phyloP scores from a whole-genome alignment of 1,140 invertebrate genomes.

The Sitodiplosis mosellana region DNA sequence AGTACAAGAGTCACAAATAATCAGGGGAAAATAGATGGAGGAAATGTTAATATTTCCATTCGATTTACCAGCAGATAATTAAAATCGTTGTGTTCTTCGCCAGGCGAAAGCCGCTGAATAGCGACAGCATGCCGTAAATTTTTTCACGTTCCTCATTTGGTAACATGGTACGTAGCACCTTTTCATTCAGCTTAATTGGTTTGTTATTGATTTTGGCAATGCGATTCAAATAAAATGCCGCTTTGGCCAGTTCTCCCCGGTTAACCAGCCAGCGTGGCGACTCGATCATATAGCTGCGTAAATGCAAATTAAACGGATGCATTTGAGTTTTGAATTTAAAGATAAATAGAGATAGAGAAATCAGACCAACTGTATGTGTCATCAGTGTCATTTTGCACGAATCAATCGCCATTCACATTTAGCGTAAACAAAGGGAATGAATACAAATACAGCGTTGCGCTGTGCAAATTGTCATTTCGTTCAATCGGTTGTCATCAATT shows the following conservation, averaged over 20 bases:
- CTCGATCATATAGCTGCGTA: slow-evolving; percentile 37
- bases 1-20: neutral
- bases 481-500: no score
- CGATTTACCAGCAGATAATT: slow-evolving; percentile 26
- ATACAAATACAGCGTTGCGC: neutral
- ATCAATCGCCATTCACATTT: neutral
- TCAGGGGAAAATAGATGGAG: neutral
- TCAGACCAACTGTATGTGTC: neutral
- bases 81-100: slow-evolving; percentile 35
- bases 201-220: slow-evolving; percentile 31
- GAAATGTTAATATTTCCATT: neutral
- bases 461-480: neutral
- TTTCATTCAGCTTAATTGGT: slow-evolving; percentile 25
- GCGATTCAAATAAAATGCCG: slow-evolving; percentile 32
- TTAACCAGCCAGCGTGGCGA: slow-evolving; percentile 45
- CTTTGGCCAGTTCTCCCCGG: slow-evolving; percentile 33
- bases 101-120: slow-evolving; percentile 34
- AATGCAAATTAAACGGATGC: no score
- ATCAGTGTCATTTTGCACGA: neutral
- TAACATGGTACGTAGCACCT: slow-evolving; percentile 17
- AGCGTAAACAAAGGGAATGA: neutral
- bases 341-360: neutral
- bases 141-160: slow-evolving; percentile 14
- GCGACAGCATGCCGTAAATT: slow-evolving; percentile 29
- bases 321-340: no score